A percentile compares a stretch with the other conserved stretches of the same genome.
Evolutionary conservation across 2,888 invertebrate genomes (phyloP).

Genomic region (Julus scandinavius): DNA sequence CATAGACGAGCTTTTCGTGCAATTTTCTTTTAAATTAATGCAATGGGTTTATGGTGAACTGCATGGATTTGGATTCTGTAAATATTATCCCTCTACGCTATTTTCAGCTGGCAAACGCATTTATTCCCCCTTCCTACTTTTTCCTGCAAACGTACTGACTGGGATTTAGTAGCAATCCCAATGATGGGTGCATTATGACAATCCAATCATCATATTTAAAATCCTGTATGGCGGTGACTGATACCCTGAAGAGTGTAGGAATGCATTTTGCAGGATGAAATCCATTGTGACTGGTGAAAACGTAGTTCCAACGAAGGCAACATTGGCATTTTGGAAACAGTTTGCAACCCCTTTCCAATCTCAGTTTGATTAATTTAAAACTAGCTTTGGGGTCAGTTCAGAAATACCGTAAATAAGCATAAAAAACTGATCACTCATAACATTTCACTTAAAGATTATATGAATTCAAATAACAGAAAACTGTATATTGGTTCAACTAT

Average conservation of each 20-base stretch:
- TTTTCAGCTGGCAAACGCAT: neutral
- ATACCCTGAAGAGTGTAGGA: neutral
- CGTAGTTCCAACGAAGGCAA: neutral
- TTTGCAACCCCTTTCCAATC: neutral
- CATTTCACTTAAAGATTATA: too few species aligned
- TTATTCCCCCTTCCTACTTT: neutral
- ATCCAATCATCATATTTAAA: slow-evolving; percentile 7
- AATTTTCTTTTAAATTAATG: slow-evolving; percentile 20
- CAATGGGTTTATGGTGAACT: slow-evolving; percentile 17
- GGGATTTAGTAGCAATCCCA: slow-evolving; percentile 19
- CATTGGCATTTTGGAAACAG: neutral
- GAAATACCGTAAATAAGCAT: neutral
- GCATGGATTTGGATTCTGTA: slow-evolving; percentile 20
- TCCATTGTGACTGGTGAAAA: neutral
- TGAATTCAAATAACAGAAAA: too few species aligned
- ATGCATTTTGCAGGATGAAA: neutral
- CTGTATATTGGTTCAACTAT: too few species aligned
- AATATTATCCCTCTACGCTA: neutral
- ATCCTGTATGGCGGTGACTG: neutral
- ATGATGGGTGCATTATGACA: slow-evolving; percentile 27
- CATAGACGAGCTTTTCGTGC: neutral
- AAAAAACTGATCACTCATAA: too few species aligned
- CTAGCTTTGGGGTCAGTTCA: neutral
- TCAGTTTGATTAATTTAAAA: slow-evolving; percentile 16
- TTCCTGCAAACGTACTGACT: neutral